Conservation (phyloP, 1,140 invertebrate species). For the Tetramorium parvispinum region DNA sequence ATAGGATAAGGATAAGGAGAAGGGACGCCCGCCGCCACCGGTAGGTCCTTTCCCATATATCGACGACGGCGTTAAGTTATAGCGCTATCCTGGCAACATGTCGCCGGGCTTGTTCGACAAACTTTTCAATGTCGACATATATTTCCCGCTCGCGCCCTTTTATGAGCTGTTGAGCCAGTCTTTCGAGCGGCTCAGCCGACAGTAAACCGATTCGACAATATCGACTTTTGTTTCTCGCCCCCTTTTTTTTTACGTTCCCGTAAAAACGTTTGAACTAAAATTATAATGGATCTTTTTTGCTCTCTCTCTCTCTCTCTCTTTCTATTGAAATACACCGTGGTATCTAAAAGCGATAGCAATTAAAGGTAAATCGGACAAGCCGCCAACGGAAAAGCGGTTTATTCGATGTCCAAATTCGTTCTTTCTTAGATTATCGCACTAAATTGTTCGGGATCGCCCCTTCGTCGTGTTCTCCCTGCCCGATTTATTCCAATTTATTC, state of each 20-base stretch:
- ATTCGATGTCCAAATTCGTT: neutral
- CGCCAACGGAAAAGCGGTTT: neutral
- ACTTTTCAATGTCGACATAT: conserved; percentile 84
- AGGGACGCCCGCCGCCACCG: conserved; percentile 18
- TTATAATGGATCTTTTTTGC: neutral
- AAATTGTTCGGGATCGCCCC: neutral
- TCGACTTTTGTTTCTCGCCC: conserved; percentile 58
- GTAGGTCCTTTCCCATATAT: conserved; percentile 71
- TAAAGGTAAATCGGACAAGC: neutral
- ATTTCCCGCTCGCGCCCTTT: conserved; percentile 79
- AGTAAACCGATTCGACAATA: conserved; percentile 67
- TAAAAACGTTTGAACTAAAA: conserved; percentile 5
- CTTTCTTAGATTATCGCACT: neutral
- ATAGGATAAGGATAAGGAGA: conserved; percentile 50
- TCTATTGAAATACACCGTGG: neutral
- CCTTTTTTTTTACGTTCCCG: neutral
- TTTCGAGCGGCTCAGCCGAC: conserved; percentile 58
- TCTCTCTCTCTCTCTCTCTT: neutral
- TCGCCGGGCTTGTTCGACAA: conserved; percentile 83
- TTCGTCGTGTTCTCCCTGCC: neutral
- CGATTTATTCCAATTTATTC: neutral
- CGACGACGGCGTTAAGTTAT: conserved; percentile 81
- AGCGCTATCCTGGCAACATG: conserved; percentile 83
- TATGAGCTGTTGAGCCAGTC: conserved; percentile 77
- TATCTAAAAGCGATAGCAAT: neutral